Percentiles rank a stretch among this genome's conserved stretches.
These are phyloP conservation scores for Chrysolina americana DNA, from an alignment of 2,888 invertebrate genomes.

Conservation along the genomic window DNA sequence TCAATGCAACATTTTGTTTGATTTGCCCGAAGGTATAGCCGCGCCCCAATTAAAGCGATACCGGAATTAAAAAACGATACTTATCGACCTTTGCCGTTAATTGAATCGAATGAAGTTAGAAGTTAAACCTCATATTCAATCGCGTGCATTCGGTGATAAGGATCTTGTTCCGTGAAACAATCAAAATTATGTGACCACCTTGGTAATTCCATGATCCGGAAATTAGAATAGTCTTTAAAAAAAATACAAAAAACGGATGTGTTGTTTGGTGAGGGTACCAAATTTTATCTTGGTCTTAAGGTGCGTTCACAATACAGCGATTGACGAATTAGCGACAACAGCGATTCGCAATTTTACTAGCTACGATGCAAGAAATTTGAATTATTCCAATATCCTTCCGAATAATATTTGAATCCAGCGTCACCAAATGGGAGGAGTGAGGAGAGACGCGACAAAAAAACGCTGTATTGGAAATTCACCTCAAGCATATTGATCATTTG, in stretches of 20 bases:
- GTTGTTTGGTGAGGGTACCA: not conserved
- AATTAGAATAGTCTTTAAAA: not conserved
- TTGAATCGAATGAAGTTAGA: not conserved
- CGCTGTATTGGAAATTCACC: no score
- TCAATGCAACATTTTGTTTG: not conserved
- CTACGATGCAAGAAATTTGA: no score
- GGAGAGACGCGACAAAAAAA: no score
- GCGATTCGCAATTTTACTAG: no score
- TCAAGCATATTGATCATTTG: no score
- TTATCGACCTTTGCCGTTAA: slow-evolving; percentile 5
- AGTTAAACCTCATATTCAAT: not conserved
- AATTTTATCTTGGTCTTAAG: no score
- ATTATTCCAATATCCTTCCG: no score
- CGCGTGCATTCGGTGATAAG: not conserved
- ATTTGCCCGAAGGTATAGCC: slow-evolving; percentile 5
- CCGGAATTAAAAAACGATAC: slow-evolving; percentile 6
- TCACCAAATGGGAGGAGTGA: no score
- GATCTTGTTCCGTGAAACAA: not conserved
- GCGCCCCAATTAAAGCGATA: slow-evolving; percentile 9
- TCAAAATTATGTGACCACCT: not conserved
- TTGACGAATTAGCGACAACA: no score
- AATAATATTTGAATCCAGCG: no score
- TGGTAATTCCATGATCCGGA: not conserved
- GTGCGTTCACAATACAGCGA: no score
- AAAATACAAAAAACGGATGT: not conserved